Percentiles rank a stretch among this genome's conserved stretches.
Evolutionary conservation across 2,113 vertebrate species (phyloP).

Genomic region (Scortum barcoo): DNA sequence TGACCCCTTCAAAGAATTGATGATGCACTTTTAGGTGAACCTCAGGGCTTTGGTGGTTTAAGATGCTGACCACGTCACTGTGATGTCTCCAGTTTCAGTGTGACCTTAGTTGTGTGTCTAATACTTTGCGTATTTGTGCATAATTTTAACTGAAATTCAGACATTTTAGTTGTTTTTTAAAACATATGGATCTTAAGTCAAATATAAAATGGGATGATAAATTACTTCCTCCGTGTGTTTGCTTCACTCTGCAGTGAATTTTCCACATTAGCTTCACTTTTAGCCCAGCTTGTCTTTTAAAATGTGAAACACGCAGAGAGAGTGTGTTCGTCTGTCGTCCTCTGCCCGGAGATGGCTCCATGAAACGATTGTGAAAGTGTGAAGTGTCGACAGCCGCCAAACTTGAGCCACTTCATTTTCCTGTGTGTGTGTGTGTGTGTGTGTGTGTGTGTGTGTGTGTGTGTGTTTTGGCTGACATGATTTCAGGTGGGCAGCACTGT

Average conservation of each 20-base stretch:
- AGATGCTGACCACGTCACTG: neutral
- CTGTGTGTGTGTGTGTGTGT: conserved; percentile 1
- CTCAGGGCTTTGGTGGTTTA: neutral
- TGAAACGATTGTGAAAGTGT: neutral
- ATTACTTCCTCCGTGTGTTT: neutral
- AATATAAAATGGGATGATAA: neutral
- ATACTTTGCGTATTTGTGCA: neutral
- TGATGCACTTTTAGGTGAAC: too few relatives aligned
- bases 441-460: conserved; percentile 17
- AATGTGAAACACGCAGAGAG: neutral
- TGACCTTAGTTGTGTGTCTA: neutral
- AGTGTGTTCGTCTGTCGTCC: neutral
- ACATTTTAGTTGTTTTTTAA: neutral
- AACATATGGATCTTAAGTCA: neutral
- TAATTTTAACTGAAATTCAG: neutral
- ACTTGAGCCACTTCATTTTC: neutral
- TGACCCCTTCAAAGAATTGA: neutral
- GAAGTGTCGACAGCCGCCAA: neutral
- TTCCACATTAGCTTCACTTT: neutral
- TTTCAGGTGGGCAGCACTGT: too few relatives aligned
- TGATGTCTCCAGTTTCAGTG: neutral
- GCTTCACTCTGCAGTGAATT: neutral
- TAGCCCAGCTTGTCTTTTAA: neutral
- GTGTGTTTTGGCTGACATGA: too few relatives aligned
- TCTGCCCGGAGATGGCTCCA: neutral